Evolutionary conservation across 2,888 invertebrate genomes (phyloP).

Genomic region (Panorpa germanica): DNA sequence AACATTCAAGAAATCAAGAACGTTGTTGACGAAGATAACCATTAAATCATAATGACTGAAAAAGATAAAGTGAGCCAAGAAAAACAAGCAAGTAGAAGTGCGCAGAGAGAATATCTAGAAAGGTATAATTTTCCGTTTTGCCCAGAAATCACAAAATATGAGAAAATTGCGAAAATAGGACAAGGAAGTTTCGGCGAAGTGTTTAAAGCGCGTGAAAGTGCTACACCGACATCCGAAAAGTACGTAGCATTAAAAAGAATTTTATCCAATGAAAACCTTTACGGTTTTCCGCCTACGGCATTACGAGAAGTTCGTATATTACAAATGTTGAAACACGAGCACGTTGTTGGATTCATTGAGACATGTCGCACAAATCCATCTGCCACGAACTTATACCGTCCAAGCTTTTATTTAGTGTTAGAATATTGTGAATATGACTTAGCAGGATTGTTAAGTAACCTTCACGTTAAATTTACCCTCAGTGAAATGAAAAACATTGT

Average conservation of each 20-base stretch:
- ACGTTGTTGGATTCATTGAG: conserved; percentile 41
- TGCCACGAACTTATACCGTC: conserved; percentile 30
- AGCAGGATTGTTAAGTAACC: conserved; percentile 39
- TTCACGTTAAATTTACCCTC: conserved; percentile 36
- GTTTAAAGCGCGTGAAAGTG: too few species aligned
- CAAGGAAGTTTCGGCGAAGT: conserved; percentile 51
- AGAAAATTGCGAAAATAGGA: conserved; percentile 41
- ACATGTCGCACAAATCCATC: conserved; percentile 37
- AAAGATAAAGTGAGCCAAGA: too few species aligned
- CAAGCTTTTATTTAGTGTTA: conserved; percentile 44
- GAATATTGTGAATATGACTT: conserved; percentile 50
- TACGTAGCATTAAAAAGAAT: too few species aligned
- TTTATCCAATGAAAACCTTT: too few species aligned
- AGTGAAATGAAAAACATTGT: conserved; percentile 41
- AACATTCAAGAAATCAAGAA: too few species aligned
- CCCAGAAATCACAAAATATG: conserved; percentile 34
- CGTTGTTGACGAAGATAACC: too few species aligned
- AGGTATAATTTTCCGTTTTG: too few species aligned
- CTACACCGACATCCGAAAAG: too few species aligned
- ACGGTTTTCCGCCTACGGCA: conserved; percentile 50
- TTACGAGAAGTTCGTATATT: conserved; percentile 42
- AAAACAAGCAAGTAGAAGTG: too few species aligned
- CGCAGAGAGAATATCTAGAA: too few species aligned
- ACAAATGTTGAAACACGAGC: conserved; percentile 38
- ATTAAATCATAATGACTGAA: too few species aligned